phyloP scores from a whole-genome alignment of 2,888 invertebrate genomes.

The Thymelicus sylvestris region DNA sequence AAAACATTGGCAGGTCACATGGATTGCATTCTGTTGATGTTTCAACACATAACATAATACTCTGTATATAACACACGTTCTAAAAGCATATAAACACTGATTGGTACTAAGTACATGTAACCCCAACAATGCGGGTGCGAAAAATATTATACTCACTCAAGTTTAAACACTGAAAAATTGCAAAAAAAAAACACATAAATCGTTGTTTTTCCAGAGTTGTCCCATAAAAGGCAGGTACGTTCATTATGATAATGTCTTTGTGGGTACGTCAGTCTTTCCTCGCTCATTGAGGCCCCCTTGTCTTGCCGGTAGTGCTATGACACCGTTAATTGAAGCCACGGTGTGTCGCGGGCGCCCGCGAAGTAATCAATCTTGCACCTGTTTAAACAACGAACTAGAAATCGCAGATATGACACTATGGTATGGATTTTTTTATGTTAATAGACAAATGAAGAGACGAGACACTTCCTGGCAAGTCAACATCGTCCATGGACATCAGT shows the following conservation, averaged over 20 bases:
- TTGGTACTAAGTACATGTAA: background rate
- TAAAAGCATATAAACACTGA: too few species aligned
- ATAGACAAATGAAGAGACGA: too few species aligned
- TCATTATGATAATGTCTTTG: slow-evolving; percentile 40
- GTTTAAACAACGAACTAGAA: slow-evolving; percentile 47
- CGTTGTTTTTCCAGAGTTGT: slow-evolving; percentile 13
- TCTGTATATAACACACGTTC: too few species aligned
- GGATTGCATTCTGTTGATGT: too few species aligned
- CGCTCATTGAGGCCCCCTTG: slow-evolving; percentile 40
- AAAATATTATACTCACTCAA: slow-evolving; percentile 31
- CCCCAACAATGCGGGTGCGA: slow-evolving; percentile 14
- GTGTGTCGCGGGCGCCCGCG: slow-evolving; percentile 60
- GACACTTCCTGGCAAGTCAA: too few species aligned
- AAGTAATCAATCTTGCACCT: slow-evolving; percentile 79
- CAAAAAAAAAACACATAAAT: slow-evolving; percentile 30
- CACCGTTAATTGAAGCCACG: slow-evolving; percentile 72
- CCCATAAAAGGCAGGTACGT: slow-evolving; percentile 33
- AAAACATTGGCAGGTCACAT: too few species aligned
- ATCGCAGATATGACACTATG: slow-evolving; percentile 40
- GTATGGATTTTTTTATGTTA: background rate
- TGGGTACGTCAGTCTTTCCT: slow-evolving; percentile 40
- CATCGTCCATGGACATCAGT: too few species aligned
- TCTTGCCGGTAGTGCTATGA: slow-evolving; percentile 51
- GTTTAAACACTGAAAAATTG: slow-evolving; percentile 36
- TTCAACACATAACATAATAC: too few species aligned